Evolutionary conservation across 2,113 vertebrate species (phyloP).

Genomic region (Neodon shergylaensis): DNA sequence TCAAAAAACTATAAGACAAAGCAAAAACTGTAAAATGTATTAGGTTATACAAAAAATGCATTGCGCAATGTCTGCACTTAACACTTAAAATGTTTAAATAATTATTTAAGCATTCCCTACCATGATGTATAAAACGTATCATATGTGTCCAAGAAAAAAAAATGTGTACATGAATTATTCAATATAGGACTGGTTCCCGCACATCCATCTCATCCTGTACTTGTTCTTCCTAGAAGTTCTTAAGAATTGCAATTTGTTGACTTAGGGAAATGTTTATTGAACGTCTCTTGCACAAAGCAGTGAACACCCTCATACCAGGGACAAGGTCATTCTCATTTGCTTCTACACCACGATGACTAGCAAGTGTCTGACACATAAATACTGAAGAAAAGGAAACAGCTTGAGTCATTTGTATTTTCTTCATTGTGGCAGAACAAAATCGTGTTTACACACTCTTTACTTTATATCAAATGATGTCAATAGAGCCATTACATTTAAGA

Average conservation of each 20-base stretch:
- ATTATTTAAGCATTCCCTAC: not conserved
- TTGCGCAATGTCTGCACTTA: not conserved
- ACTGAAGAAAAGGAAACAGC: slow-evolving; percentile 24
- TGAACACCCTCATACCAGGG: not conserved
- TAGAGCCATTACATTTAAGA: slow-evolving; percentile 48
- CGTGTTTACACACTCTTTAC: slow-evolving; percentile 32
- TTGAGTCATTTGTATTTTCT: slow-evolving; percentile 3
- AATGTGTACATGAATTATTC: not conserved
- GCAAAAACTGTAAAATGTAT: not conserved
- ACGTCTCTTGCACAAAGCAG: not conserved
- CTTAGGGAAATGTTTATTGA: slow-evolving; percentile 7
- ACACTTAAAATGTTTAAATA: not conserved
- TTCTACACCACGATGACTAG: not conserved
- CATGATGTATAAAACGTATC: not conserved
- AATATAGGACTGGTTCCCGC: not conserved
- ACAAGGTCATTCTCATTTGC: not conserved
- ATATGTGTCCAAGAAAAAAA: not conserved
- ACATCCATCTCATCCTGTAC: not conserved
- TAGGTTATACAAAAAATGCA: not conserved
- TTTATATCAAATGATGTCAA: slow-evolving; percentile 34
- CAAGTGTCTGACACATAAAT: not conserved
- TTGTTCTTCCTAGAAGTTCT: not conserved
- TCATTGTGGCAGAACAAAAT: slow-evolving; percentile 27
- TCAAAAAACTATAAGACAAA: not conserved
- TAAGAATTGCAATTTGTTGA: not conserved